Conservation (phyloP, 2,113 vertebrate genomes). For the Equus przewalskii region DNA sequence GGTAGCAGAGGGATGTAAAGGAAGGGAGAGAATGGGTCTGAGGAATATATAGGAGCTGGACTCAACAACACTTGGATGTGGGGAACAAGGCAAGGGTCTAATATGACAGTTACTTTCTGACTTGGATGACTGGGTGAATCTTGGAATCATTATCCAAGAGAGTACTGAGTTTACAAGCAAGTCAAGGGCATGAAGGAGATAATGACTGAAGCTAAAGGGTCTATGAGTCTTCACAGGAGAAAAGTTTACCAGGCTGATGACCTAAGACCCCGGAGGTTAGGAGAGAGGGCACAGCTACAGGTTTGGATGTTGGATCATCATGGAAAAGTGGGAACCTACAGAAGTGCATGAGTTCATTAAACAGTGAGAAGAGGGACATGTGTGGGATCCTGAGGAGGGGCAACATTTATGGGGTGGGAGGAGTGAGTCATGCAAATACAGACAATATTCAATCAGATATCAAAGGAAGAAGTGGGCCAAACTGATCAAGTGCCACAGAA, state of each 20-base stretch:
- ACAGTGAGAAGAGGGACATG: neutral
- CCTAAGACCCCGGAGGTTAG: neutral
- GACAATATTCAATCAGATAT: neutral
- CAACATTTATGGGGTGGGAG: neutral
- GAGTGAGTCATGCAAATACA: neutral
- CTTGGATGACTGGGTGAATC: neutral
- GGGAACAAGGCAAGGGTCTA: neutral
- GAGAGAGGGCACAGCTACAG: neutral
- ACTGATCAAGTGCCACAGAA: neutral
- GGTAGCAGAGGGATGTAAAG: neutral
- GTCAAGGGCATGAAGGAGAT: neutral
- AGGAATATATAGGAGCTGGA: neutral
- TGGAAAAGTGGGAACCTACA: neutral
- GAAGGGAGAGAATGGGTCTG: neutral
- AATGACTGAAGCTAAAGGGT: neutral
- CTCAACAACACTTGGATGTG: neutral
- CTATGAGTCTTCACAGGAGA: neutral
- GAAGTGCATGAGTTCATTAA: neutral
- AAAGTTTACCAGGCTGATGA: neutral
- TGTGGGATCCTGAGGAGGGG: neutral
- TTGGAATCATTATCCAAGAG: neutral
- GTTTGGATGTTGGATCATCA: neutral
- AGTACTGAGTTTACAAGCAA: neutral
- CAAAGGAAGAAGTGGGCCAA: neutral
- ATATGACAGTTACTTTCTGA: neutral